These are phyloP conservation scores for Macropus fuliginosus DNA, from an alignment of 2,797 vertebrate species.

Conservation along the genomic window DNA sequence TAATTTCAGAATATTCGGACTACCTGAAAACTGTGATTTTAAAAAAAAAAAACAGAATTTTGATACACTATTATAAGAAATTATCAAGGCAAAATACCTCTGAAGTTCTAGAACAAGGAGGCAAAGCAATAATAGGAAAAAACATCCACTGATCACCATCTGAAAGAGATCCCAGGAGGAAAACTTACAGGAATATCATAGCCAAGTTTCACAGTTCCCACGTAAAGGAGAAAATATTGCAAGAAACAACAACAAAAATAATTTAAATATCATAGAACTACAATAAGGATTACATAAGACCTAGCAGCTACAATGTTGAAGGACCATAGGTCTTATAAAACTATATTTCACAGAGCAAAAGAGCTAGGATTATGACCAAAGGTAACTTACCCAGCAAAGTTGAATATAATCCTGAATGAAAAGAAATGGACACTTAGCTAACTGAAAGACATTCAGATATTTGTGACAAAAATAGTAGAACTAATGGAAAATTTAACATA, in stretches of 20 bases:
- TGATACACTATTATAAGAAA: neutral
- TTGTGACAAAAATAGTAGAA: no score
- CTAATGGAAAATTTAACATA: no score
- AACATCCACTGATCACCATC: neutral
- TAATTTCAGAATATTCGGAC: no score
- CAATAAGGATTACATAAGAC: neutral
- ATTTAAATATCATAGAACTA: neutral
- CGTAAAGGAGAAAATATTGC: neutral
- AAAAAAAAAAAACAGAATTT: neutral
- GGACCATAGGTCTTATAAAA: neutral
- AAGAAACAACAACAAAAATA: neutral
- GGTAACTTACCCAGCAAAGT: neutral
- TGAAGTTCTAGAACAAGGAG: neutral
- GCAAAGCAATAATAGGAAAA: neutral
- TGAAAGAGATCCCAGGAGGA: neutral
- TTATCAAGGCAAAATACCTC: no score
- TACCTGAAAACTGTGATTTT: neutral
- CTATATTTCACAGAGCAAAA: neutral
- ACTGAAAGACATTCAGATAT: no score
- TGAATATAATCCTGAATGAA: no score
- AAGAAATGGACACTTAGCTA: no score
- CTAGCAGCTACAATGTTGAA: neutral
- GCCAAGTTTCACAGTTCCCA: neutral
- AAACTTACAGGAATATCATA: neutral
- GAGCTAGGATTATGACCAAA: neutral